Evolutionary conservation across 2,113 vertebrate species (phyloP).

Genomic region (Daboia siamensis): DNA sequence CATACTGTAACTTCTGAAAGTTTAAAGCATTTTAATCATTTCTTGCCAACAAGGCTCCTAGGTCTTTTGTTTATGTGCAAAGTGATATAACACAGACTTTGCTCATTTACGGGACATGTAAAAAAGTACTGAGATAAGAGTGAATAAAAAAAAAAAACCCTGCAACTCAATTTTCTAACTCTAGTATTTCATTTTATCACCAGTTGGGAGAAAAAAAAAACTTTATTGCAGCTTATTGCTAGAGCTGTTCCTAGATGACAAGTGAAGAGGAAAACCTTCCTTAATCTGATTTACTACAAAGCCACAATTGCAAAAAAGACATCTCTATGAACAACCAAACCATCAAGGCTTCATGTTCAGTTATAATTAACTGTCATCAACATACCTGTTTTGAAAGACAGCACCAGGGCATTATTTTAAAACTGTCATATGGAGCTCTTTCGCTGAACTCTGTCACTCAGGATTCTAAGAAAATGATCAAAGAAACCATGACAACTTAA

Average conservation of each 20-base stretch:
- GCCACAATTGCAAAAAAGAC: conserved; percentile 20
- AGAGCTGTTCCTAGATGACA: neutral
- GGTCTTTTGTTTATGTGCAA: neutral
- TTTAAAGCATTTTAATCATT: neutral
- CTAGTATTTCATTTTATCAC: neutral
- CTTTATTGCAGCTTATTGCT: neutral
- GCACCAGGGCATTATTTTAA: conserved; percentile 54
- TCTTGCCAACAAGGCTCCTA: neutral
- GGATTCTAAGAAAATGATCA: conserved; percentile 57
- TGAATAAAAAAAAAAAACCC: neutral
- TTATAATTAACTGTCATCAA: conserved; percentile 48
- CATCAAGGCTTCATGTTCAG: conserved; percentile 56
- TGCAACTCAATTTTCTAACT: neutral
- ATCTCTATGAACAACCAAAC: conserved; percentile 18
- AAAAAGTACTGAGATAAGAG: neutral
- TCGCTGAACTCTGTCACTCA: conserved; percentile 58
- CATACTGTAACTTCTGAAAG: neutral
- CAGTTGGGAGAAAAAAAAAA: neutral
- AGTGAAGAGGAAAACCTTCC: neutral
- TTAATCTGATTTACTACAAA: neutral
- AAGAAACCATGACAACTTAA: conserved; percentile 63
- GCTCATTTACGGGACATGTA: neutral
- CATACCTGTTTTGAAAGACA: conserved; percentile 43
- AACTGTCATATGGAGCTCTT: conserved; percentile 55
- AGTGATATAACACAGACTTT: neutral